Conservation (phyloP, 2,888 invertebrate species). For the Campopleginae sp. region DNA sequence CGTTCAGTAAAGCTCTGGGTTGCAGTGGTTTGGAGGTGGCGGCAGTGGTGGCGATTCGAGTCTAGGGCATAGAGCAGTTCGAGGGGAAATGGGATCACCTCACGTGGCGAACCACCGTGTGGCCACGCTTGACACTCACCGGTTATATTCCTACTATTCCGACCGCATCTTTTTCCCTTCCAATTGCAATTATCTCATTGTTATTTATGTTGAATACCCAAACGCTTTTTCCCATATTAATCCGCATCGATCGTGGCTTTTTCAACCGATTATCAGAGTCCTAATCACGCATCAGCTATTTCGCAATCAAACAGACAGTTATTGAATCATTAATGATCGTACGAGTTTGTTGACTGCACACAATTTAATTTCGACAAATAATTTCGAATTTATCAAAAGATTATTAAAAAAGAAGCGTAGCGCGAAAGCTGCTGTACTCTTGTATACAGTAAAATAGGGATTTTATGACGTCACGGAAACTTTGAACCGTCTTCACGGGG, state of each 20-base stretch:
- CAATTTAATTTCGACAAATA: background rate
- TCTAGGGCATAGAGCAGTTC: slow-evolving; percentile 69
- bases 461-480: too few relatives aligned
- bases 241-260: slow-evolving; percentile 1
- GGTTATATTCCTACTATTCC: slow-evolving; percentile 76
- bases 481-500: too few relatives aligned
- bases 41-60: slow-evolving; percentile 70
- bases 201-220: slow-evolving; percentile 20
- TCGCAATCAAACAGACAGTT: background rate
- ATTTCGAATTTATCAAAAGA: background rate
- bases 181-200: slow-evolving; percentile 25
- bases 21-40: slow-evolving; percentile 59
- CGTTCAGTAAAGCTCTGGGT: slow-evolving; percentile 37
- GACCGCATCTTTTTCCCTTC: slow-evolving; percentile 60
- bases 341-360: background rate
- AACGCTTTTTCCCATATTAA: background rate
- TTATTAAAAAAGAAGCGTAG: too few relatives aligned
- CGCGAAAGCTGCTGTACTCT: too few relatives aligned
- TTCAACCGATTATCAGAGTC: background rate
- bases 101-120: slow-evolving; percentile 82
- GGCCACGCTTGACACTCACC: slow-evolving; percentile 81
- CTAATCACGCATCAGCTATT: background rate
- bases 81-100: slow-evolving; percentile 77
- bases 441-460: too few relatives aligned
- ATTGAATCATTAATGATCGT: background rate